Percentiles rank a stretch among this genome's conserved stretches.
Conservation (phyloP, 2,113 vertebrate genomes). For the Antechinus stuartii region DNA sequence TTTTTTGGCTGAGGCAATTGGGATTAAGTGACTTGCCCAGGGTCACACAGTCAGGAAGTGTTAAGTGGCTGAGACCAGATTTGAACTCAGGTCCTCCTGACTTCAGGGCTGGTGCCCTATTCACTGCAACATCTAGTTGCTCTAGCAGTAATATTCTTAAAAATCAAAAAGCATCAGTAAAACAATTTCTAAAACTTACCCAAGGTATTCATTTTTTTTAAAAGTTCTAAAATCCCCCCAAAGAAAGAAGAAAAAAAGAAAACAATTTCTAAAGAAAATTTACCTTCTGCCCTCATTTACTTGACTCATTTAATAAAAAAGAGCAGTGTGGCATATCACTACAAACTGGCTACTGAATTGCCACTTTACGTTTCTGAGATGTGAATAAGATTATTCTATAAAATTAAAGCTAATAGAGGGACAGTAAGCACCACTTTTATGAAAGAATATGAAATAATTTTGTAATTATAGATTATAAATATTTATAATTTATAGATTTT, state of each 20-base stretch:
- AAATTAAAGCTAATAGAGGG: not conserved
- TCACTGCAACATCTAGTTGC: no score
- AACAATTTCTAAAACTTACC: not conserved
- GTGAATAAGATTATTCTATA: not conserved
- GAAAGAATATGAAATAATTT: not conserved
- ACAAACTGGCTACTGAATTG: not conserved
- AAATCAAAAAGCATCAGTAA: not conserved
- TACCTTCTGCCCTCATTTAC: not conserved
- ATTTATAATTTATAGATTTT: not conserved
- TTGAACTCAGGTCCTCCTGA: no score
- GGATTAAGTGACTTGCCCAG: no score
- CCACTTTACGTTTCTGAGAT: not conserved
- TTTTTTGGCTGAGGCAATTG: no score
- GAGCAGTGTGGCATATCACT: not conserved
- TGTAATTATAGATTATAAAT: not conserved
- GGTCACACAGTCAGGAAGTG: no score
- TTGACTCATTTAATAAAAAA: not conserved
- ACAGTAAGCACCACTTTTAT: not conserved
- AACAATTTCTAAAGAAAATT: not conserved
- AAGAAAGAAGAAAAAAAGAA: no score
- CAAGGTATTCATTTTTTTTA: not conserved
- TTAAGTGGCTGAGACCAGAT: no score
- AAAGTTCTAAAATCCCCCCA: no score
- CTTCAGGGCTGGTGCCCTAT: no score
- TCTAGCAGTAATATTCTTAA: not conserved